These are phyloP conservation scores for Chinchilla lanigera DNA, from an alignment of 2,113 vertebrate species.

Conservation along the genomic window DNA sequence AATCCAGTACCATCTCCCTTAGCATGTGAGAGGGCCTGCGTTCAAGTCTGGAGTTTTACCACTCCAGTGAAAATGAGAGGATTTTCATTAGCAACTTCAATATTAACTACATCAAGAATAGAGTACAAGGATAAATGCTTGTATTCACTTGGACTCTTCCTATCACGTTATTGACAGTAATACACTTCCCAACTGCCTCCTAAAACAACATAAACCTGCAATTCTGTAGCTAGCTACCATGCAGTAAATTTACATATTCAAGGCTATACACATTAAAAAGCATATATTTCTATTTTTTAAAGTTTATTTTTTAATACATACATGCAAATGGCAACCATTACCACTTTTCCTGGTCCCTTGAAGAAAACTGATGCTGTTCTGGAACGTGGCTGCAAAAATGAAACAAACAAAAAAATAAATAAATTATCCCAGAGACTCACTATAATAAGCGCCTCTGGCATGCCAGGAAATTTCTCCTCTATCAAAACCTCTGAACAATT, in stretches of 20 bases:
- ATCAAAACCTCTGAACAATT: not conserved
- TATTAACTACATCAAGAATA: conserved; percentile 13
- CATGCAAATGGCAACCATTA: conserved; percentile 99
- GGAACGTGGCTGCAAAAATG: conserved; percentile 92
- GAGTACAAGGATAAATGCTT: not conserved
- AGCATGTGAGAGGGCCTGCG: not conserved
- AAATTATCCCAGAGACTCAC: conserved; percentile 13
- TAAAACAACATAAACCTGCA: conserved; percentile 31
- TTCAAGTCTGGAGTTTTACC: not conserved
- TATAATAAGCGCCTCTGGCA: not conserved
- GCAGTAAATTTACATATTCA: conserved; percentile 12
- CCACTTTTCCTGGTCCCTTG: conserved; percentile 97
- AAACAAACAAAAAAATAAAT: conserved; percentile 47
- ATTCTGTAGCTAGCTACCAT: not conserved
- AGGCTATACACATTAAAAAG: conserved; percentile 48
- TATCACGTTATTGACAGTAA: not conserved
- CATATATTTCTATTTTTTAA: conserved; percentile 59
- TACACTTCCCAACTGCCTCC: not conserved
- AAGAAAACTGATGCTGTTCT: conserved; percentile 91
- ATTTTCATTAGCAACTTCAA: conserved; percentile 42
- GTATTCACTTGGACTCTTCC: not conserved
- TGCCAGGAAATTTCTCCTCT: not conserved
- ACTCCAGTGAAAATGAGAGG: conserved; percentile 12
- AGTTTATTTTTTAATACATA: conserved; percentile 87
- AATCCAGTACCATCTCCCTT: not conserved